These are phyloP conservation scores for Porphyrio hochstetteri DNA, from an alignment of 2,113 vertebrate species.

Conservation along the genomic window DNA sequence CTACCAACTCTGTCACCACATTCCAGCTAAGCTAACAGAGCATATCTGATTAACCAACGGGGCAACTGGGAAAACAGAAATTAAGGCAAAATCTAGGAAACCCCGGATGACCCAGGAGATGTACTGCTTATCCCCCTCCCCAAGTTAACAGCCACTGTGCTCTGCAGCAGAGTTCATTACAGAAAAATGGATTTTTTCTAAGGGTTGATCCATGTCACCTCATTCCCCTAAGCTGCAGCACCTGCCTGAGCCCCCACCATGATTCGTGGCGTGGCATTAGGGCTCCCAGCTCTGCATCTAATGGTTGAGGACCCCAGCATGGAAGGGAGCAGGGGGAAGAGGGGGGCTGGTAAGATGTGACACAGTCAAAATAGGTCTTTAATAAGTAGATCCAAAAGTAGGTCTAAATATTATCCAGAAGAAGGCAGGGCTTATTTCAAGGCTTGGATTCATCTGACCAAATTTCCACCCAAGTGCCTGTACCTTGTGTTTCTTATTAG, in stretches of 20 bases:
- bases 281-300: neutral
- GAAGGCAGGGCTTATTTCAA: neutral
- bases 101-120: neutral
- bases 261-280: neutral
- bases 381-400: neutral
- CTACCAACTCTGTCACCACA: neutral
- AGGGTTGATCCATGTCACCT: neutral
- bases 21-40: neutral
- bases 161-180: neutral
- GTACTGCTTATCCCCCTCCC: neutral
- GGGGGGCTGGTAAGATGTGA: neutral
- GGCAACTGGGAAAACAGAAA: neutral
- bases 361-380: neutral
- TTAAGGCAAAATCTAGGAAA: neutral
- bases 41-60: neutral
- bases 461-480: neutral
- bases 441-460: neutral
- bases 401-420: neutral
- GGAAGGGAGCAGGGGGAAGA: no score
- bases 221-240: neutral
- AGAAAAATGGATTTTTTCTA: neutral
- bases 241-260: neutral
- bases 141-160: neutral
- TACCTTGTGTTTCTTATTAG: constrained; percentile 21
- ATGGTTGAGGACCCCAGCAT: neutral